phyloP scores from a whole-genome alignment of 2,888 invertebrate genomes.

The Andrena minutula region DNA sequence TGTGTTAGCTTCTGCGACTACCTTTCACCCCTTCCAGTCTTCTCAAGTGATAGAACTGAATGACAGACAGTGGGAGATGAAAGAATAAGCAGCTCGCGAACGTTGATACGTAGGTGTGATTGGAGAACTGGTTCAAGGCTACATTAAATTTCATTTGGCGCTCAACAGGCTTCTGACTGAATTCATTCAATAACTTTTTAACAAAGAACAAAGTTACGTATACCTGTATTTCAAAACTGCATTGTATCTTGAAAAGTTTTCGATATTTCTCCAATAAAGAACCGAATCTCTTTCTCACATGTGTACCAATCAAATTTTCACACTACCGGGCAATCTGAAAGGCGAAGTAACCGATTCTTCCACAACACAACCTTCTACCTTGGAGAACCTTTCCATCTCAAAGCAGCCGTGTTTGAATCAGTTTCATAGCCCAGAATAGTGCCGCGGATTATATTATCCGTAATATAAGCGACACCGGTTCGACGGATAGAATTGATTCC shows the following conservation, averaged over 20 bases:
- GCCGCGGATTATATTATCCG: neutral
- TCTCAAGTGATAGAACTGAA: neutral
- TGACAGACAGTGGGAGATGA: neutral
- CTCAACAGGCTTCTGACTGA: conserved; percentile 4
- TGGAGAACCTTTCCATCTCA: neutral
- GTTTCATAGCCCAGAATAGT: conserved; percentile 3
- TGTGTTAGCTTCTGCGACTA: neutral
- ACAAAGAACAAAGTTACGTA: neutral
- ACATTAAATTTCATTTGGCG: conserved; percentile 8
- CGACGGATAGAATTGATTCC: conserved; percentile 35
- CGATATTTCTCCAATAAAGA: no score
- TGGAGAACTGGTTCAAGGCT: no score
- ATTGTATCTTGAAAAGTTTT: neutral
- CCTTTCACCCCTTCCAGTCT: neutral
- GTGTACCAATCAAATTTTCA: no score
- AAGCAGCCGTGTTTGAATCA: conserved; percentile 12
- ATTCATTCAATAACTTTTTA: neutral
- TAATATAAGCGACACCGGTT: conserved; percentile 5
- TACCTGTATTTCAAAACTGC: neutral
- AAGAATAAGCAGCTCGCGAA: neutral
- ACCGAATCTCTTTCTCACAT: no score
- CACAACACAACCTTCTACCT: no score
- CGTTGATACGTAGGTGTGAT: conserved; percentile 4
- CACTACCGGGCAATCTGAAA: neutral
- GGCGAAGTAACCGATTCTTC: neutral